Conservation (phyloP, 2,888 invertebrate genomes). For the Archaeoteleia sp. region DNA sequence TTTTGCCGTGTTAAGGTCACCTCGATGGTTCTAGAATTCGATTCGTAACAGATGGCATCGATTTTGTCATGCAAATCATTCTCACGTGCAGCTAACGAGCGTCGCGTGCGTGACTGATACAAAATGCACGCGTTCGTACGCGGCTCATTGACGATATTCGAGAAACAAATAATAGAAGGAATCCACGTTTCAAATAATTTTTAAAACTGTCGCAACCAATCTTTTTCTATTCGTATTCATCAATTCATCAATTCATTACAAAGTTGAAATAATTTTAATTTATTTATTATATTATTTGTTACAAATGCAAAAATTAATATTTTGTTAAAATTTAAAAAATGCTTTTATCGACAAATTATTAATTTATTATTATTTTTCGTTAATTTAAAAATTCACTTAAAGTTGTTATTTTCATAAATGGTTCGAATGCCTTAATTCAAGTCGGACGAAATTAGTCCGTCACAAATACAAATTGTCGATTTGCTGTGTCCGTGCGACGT, state of each 20-base stretch:
- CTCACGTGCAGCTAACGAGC: conserved; percentile 1
- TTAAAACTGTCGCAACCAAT: too few relatives aligned
- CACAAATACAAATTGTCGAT: conserved; percentile 11
- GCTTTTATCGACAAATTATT: too few relatives aligned
- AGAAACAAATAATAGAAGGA: neutral
- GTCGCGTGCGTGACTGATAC: neutral
- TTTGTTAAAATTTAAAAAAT: too few relatives aligned
- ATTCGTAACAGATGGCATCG: conserved; percentile 4
- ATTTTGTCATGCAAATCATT: conserved; percentile 13
- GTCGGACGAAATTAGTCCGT: conserved; percentile 27
- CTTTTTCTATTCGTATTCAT: too few relatives aligned
- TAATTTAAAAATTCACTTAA: neutral
- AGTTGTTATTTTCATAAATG: conserved; percentile 20
- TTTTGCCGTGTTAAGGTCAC: conserved; percentile 9
- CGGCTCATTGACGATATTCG: neutral
- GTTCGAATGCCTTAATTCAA: conserved; percentile 17
- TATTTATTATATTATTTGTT: too few relatives aligned
- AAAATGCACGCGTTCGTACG: neutral
- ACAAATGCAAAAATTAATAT: too few relatives aligned
- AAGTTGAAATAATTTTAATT: neutral
- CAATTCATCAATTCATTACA: too few relatives aligned
- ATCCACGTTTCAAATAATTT: too few relatives aligned
- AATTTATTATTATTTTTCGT: too few relatives aligned
- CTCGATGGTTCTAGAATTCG: conserved; percentile 6
- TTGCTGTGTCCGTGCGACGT: conserved; percentile 20